Conservation (phyloP, 23 tunicate genomes). For the Styela plicata region DNA sequence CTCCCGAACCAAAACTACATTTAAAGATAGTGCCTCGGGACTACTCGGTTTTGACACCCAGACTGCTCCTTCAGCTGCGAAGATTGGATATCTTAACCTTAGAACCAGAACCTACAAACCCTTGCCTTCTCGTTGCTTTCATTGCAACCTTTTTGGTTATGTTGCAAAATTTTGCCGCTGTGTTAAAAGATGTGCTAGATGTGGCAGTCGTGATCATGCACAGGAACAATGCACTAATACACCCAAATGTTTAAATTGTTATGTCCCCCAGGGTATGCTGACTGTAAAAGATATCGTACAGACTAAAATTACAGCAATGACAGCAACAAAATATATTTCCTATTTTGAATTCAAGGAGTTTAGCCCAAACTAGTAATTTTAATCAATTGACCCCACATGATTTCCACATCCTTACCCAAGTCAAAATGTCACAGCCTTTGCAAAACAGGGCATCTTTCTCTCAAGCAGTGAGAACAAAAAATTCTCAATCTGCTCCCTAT, state of each 20-base stretch:
- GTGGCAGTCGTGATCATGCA: slow-evolving; percentile 2
- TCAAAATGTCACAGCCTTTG: neutral
- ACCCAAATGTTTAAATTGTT: neutral
- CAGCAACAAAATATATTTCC: neutral
- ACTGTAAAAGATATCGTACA: neutral
- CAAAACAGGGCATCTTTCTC: neutral
- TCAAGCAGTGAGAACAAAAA: neutral
- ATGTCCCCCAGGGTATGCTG: neutral
- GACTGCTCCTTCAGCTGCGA: neutral
- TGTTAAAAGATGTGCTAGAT: neutral
- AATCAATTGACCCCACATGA: neutral
- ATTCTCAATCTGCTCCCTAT: neutral
- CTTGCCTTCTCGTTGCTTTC: neutral
- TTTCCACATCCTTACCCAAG: neutral
- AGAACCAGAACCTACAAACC: slow-evolving; percentile 1
- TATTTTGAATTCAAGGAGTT: neutral
- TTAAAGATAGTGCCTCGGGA: neutral
- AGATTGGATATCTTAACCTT: neutral
- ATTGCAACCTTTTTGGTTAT: neutral
- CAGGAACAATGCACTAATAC: slow-evolving; percentile 1
- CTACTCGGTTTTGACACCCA: neutral
- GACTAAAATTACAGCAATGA: neutral
- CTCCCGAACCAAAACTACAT: neutral
- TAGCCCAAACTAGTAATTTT: neutral
- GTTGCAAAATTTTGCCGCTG: neutral